A percentile compares a stretch with the other conserved stretches of the same genome.
Evolutionary conservation across 2,888 invertebrate genomes (phyloP).

Genomic region (Stenchaetothrips biformis): DNA sequence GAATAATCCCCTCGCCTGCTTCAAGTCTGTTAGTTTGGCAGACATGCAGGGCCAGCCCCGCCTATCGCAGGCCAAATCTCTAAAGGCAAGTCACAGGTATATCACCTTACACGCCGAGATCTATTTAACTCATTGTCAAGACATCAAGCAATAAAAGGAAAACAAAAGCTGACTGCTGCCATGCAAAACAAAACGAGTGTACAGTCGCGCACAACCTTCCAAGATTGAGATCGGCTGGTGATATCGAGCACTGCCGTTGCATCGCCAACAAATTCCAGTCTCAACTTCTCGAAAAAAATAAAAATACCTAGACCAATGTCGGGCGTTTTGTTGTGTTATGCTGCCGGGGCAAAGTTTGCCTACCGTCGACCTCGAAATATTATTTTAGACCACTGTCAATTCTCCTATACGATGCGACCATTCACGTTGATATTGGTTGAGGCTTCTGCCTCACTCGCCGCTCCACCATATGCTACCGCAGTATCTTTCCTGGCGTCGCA

Average conservation of each 20-base stretch:
- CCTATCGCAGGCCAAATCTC: conserved; percentile 15
- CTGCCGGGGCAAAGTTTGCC: too few relatives aligned
- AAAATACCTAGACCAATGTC: too few relatives aligned
- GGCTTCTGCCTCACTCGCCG: neutral
- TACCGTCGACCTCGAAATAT: too few relatives aligned
- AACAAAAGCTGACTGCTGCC: neutral
- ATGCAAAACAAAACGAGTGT: neutral
- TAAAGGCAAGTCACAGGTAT: neutral
- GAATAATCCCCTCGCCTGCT: too few relatives aligned
- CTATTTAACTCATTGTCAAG: conserved; percentile 8
- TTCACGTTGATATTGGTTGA: too few relatives aligned
- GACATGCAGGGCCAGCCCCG: neutral
- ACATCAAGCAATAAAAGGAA: neutral
- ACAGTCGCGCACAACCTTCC: neutral
- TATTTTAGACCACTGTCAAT: too few relatives aligned
- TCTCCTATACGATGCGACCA: too few relatives aligned
- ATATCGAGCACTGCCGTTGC: neutral
- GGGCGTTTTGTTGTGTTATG: too few relatives aligned
- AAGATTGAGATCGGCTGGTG: neutral
- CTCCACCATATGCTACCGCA: neutral
- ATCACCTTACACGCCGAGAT: conserved; percentile 10
- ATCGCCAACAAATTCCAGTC: too few relatives aligned
- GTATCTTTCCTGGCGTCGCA: conserved; percentile 6
- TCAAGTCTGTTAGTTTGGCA: too few relatives aligned
- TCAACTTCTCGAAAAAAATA: too few relatives aligned